Evolutionary conservation across 2,888 invertebrate genomes (phyloP), one percentile per base, ranked within the genome.

Genomic region (Aradus depressus): DNA sequence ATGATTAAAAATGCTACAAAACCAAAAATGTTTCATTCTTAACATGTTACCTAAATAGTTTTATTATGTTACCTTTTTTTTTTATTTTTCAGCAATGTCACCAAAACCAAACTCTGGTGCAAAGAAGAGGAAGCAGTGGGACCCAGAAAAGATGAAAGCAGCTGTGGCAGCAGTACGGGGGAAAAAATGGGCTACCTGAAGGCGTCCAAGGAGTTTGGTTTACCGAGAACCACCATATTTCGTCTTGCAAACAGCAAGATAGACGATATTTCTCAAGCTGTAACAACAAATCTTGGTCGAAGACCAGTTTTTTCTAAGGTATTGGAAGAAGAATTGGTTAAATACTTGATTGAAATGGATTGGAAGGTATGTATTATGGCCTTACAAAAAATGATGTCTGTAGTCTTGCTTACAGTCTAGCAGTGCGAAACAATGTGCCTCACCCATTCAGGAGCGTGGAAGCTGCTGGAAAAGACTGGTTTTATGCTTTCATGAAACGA

Each of bases 321-420:
- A 16, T 31, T 50, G 14, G 56, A 56, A 52, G 35, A 44, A 25
- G 39, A 52, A 50, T 32, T 56, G 4, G 52, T 50, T 10, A 3
- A 47, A 21, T 48, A 56, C 34, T 32, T 35, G 18, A 28, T 55
- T 8, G 54, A 54, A 22, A 56, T 55, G 53, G 55, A 56, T 19
- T 38, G 35, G 12, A n/a, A n/a, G n/a, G n/a, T n/a, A 37, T 38
- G 34, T 56, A 44, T 37, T 50, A 42, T 37, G 57, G 55, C 21
- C 39, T 55, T 2, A 50, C 50, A 16, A 42, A 35, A 31, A 3
- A 41, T 32, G 56, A 54, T 51, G 43, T 54, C 18, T 38, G 47
- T 1, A 41, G 54, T 16, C 37, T 58, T 35, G 55, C 58, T 2
- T 58, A 48, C 23, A 19, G 50, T 31, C 32, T 55, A 12, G 53